Evolutionary conservation across 2,888 invertebrate genomes (phyloP), one percentile per base, ranked within the genome.

Genomic region (Pseudoips prasinana): DNA sequence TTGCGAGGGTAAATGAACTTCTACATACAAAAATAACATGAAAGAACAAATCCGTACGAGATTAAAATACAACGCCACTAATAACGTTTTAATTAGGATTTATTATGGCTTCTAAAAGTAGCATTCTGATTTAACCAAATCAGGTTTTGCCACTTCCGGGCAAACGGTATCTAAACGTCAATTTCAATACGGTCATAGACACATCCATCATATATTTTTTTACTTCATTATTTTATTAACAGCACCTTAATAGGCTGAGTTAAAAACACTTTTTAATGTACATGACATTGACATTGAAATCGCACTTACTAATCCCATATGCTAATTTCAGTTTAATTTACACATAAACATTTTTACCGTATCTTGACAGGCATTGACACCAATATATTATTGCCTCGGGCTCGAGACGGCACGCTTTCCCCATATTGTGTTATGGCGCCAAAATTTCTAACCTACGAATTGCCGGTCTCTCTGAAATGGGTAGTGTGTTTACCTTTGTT

Each of bases 381-480:
- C 60, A 58, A 73, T 71, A 3, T 46, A 43, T 60, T 64, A 14
- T 50, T 52, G 79, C 80, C 73, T 37, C 55, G 42, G 69, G 80
- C 66, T 27, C 46, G 44, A 66, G 62, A 62, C 66, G 49, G 50
- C 65, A 61, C 62, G 65, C 85, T 85, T 84, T 85, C 84, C 69
- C 81, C 49, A 43, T 52, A 52, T 5, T 25, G 41, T 42, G 40
- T 43, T 64, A 72, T 73, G 85, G 84, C 84, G 84, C 83, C 82
- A 80, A 83, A 83, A 83, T 77, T 80, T 80, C 67, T 72, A 68
- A 66, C 65, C 62, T 67, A 54, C 64, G 49, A 74, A 65, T 68
- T 58, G 59, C 68, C 60, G 58, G 33, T 45, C 33, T 37, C 44
- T 39, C 38, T 39, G 27, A 18, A 54, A 37, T 29, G 17, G 38